These are phyloP conservation scores for Myotis vivesi DNA, from an alignment of 2,797 vertebrate genomes.

Conservation along the genomic window DNA sequence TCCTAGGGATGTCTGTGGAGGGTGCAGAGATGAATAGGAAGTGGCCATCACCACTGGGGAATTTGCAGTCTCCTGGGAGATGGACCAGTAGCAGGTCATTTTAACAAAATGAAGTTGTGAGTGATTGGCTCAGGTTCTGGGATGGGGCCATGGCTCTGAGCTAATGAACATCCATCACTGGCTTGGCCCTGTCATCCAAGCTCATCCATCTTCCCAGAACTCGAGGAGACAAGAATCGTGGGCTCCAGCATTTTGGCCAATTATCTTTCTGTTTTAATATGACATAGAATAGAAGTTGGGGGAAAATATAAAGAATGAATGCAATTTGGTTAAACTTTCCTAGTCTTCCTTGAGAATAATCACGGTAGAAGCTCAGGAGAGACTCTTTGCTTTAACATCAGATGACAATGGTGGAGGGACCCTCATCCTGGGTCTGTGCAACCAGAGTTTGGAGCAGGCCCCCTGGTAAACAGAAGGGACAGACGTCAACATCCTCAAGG, in stretches of 20 bases:
- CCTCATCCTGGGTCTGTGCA: fast-evolving
- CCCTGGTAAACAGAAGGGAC: neutral
- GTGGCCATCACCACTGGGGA: fast-evolving
- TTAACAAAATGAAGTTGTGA: fast-evolving
- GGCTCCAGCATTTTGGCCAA: neutral
- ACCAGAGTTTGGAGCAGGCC: too few species aligned
- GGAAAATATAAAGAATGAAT: neutral
- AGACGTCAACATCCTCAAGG: fast-evolving
- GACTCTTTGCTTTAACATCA: neutral
- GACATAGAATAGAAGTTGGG: neutral
- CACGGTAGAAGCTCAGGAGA: fast-evolving
- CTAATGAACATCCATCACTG: neutral
- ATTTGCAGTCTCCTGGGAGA: fast-evolving
- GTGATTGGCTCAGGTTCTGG: neutral
- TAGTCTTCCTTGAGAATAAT: neutral
- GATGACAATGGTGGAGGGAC: neutral
- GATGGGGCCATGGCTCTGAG: neutral
- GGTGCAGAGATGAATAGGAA: fast-evolving
- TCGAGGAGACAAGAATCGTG: neutral
- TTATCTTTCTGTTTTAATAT: neutral
- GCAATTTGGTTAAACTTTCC: neutral
- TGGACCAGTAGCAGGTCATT: neutral
- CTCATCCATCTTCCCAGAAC: neutral
- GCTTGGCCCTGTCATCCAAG: neutral
- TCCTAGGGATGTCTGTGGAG: fast-evolving